Evolutionary conservation across 2,888 invertebrate species (phyloP).

Genomic region (Machimus atricapillus): DNA sequence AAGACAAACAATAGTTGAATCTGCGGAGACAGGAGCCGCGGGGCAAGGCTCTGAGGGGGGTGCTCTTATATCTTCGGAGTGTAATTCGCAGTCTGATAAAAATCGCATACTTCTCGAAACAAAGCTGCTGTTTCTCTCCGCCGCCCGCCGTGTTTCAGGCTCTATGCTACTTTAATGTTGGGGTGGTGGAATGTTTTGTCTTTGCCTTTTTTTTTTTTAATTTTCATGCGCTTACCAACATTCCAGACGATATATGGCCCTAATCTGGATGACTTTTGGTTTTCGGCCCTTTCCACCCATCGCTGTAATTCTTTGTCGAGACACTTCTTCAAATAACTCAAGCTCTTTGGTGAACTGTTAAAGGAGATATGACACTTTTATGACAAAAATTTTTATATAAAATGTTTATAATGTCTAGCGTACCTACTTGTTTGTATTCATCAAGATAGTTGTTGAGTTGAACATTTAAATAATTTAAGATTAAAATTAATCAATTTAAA

Average conservation of each 20-base stretch:
- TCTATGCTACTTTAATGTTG: neutral
- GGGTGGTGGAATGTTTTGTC: neutral
- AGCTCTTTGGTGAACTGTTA: neutral
- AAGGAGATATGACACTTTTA: neutral
- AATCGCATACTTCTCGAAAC: slow-evolving; percentile 32
- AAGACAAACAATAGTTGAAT: slow-evolving; percentile 50
- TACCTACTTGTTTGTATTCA: neutral
- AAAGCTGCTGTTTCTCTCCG: neutral
- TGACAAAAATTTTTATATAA: neutral
- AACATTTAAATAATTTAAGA: no score
- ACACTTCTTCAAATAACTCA: neutral
- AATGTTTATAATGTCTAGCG: neutral
- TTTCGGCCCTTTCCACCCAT: neutral
- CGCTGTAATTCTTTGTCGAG: neutral
- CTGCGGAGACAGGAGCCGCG: neutral
- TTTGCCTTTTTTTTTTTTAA: slow-evolving; percentile 9
- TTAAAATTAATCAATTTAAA: no score
- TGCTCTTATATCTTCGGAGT: slow-evolving; percentile 9
- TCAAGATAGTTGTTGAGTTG: no score
- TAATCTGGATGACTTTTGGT: neutral
- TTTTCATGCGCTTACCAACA: slow-evolving; percentile 4
- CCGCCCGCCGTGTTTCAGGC: neutral
- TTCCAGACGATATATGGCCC: slow-evolving; percentile 17
- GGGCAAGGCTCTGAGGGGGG: neutral
- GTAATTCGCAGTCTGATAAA: slow-evolving; percentile 33